Percentiles rank a stretch among this genome's conserved stretches.
phyloP scores from a whole-genome alignment of 2,888 invertebrate species.

The Cephus pygmeus region DNA sequence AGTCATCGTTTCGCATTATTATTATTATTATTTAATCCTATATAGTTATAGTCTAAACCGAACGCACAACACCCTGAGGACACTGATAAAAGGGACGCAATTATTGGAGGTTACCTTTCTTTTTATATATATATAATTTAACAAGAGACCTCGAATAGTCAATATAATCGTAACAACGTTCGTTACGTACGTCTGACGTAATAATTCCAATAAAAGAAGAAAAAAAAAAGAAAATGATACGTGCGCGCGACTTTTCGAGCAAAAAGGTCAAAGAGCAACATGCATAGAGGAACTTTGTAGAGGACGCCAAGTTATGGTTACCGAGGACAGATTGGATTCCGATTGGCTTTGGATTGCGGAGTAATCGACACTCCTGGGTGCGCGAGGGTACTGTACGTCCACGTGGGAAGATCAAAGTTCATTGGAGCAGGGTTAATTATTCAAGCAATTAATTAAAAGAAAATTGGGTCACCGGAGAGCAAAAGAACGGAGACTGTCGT shows the following conservation, averaged over 20 bases:
- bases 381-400: background rate
- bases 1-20: conserved; percentile 32
- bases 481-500: background rate
- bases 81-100: conserved; percentile 49
- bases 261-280: background rate
- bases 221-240: background rate
- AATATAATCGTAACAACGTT: too few species aligned
- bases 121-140: conserved; percentile 30
- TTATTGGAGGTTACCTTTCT: conserved; percentile 11
- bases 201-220: too few species aligned
- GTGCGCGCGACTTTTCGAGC: background rate
- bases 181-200: too few species aligned
- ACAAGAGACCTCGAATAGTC: conserved; percentile 43
- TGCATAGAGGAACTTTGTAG: conserved; percentile 43
- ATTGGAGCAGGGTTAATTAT: background rate
- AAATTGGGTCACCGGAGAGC: background rate
- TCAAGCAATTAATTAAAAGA: background rate
- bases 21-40: conserved; percentile 17
- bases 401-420: background rate
- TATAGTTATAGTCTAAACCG: conserved; percentile 32
- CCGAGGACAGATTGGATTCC: conserved; percentile 35
- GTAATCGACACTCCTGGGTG: too few species aligned
- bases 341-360: conserved; percentile 1
- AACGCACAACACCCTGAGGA: conserved; percentile 46
- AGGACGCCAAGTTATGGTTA: conserved; percentile 43